phyloP scores from a whole-genome alignment of 2,797 vertebrate genomes.

The Chaunax sp. region DNA sequence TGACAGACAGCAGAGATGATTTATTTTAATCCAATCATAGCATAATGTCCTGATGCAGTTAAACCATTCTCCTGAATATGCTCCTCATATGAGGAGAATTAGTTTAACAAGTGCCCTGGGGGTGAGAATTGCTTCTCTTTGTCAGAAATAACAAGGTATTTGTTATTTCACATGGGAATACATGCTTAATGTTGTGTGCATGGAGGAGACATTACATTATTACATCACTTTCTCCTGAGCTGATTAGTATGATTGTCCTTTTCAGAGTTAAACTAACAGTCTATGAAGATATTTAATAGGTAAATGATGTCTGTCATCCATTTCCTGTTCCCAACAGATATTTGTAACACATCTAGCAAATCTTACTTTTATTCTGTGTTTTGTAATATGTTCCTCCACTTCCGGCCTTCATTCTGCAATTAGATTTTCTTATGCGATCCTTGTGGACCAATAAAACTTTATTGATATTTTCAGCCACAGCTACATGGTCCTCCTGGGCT shows the following conservation, averaged over 20 bases:
- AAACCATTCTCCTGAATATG: slow-evolving; percentile 32
- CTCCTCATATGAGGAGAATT: slow-evolving; percentile 10
- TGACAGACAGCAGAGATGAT: slow-evolving; percentile 1
- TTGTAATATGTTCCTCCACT: slow-evolving; percentile 14
- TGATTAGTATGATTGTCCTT: slow-evolving; percentile 40
- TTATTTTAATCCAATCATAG: slow-evolving; percentile 44
- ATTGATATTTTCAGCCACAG: slow-evolving; percentile 56
- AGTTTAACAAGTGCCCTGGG: slow-evolving; percentile 28
- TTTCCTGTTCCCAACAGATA: not conserved
- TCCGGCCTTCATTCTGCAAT: slow-evolving; percentile 14
- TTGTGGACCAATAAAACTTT: slow-evolving; percentile 49
- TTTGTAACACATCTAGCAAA: not conserved
- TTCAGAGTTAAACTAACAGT: too few relatives aligned
- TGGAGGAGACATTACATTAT: slow-evolving; percentile 17
- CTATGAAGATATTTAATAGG: slow-evolving; percentile 8
- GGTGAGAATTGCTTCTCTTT: slow-evolving; percentile 22
- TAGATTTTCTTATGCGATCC: slow-evolving; percentile 41
- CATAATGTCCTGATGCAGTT: slow-evolving; percentile 15
- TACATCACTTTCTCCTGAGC: slow-evolving; percentile 7
- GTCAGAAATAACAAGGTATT: slow-evolving; percentile 38
- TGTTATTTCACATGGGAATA: slow-evolving; percentile 30
- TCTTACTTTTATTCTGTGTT: slow-evolving; percentile 8
- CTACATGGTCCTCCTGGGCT: slow-evolving; percentile 38
- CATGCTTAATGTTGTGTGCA: slow-evolving; percentile 1
- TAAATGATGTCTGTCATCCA: not conserved